A percentile compares a stretch with the other conserved stretches of the same genome.
phyloP scores from a whole-genome alignment of 2,797 vertebrate genomes.

The Notamacropus eugenii region DNA sequence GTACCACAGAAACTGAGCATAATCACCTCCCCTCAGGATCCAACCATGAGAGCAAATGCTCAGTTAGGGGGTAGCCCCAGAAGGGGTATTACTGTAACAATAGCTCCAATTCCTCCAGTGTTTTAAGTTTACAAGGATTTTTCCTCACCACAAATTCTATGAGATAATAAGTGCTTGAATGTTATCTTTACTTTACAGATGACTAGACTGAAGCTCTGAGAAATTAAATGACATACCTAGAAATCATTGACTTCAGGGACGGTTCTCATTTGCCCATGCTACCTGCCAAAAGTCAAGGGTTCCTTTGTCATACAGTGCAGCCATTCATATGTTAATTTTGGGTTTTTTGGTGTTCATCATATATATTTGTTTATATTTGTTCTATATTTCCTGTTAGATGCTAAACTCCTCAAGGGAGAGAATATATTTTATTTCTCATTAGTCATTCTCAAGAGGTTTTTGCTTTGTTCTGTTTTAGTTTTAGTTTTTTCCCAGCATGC shows the following conservation, averaged over 20 bases:
- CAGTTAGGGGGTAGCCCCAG: background rate
- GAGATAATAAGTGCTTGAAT: background rate
- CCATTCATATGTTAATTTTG: background rate
- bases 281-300: background rate
- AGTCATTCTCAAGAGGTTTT: background rate
- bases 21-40: background rate
- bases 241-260: background rate
- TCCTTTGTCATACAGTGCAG: background rate
- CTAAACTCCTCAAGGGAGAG: background rate
- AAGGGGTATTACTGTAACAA: background rate
- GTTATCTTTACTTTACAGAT: background rate
- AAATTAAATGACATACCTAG: background rate
- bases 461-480: background rate
- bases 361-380: background rate
- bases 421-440: background rate
- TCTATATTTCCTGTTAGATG: background rate
- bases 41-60: background rate
- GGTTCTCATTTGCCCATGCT: background rate
- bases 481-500: background rate
- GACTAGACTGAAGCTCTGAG: background rate
- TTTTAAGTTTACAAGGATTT: background rate
- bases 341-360: background rate
- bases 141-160: background rate
- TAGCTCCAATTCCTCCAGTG: background rate
- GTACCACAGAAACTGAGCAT: background rate